phyloP scores from a whole-genome alignment of 2,113 vertebrate genomes.

The Phocoena sinus region DNA sequence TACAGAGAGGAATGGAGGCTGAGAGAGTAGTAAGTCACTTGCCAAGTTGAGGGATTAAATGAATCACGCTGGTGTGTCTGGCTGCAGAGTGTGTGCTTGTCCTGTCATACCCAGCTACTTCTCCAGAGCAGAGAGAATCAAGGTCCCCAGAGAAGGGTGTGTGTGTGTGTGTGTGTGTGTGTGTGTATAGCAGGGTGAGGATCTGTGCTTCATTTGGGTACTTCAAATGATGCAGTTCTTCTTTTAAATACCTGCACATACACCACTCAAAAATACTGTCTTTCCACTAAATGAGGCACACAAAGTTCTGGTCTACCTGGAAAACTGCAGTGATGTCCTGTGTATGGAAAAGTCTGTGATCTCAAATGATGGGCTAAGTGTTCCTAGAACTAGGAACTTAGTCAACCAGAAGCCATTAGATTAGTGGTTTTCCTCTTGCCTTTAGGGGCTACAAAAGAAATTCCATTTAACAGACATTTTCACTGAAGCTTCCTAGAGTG shows the following conservation, averaged over 20 bases:
- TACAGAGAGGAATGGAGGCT: neutral
- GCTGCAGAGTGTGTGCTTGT: neutral
- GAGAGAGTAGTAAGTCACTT: neutral
- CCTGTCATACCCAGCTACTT: neutral
- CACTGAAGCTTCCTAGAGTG: neutral
- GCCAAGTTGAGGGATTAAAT: neutral
- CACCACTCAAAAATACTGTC: neutral
- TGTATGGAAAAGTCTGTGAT: neutral
- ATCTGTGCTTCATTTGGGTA: neutral
- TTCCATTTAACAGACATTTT: neutral
- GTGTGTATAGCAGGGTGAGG: neutral
- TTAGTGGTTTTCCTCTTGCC: neutral
- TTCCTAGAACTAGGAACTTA: neutral
- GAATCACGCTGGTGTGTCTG: neutral
- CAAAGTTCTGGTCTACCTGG: neutral
- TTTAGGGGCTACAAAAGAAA: neutral
- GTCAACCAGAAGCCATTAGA: slow-evolving; percentile 13
- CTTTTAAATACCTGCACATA: neutral
- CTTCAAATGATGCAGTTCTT: neutral
- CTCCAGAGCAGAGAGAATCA: neutral
- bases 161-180: too few relatives aligned
- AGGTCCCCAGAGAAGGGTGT: neutral
- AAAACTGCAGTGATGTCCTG: neutral
- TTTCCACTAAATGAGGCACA: neutral
- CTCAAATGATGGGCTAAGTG: neutral